A percentile compares a stretch with the other conserved stretches of the same genome.
These are phyloP conservation scores for Pleuronectes platessa DNA, from an alignment of 2,113 vertebrate genomes.

Conservation along the genomic window DNA sequence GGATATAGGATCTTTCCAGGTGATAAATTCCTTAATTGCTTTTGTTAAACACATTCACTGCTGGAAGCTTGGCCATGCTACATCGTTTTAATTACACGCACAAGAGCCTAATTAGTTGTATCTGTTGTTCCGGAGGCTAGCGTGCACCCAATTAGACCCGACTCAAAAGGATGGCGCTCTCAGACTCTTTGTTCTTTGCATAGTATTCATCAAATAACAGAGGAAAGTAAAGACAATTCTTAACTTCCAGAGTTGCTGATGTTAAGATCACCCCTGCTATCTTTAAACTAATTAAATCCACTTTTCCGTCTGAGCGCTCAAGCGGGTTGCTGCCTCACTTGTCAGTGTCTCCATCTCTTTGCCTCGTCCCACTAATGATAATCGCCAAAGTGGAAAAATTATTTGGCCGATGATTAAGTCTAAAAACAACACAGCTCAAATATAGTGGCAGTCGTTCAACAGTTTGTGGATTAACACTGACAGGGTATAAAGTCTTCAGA, in stretches of 20 bases:
- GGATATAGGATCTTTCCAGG: conserved; percentile 78
- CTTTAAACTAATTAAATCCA: conserved; percentile 68
- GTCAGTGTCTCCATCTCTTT: conserved; percentile 50
- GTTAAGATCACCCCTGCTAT: conserved; percentile 58
- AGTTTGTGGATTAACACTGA: conserved; percentile 50
- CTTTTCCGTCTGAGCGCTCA: conserved; percentile 24
- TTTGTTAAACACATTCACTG: conserved; percentile 76
- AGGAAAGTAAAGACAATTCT: conserved; percentile 41
- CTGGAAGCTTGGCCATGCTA: conserved; percentile 74
- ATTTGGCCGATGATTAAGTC: conserved; percentile 47
- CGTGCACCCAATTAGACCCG: conserved; percentile 78
- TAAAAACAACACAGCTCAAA: conserved; percentile 40
- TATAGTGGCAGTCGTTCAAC: conserved; percentile 46
- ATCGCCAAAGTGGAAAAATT: conserved; percentile 50
- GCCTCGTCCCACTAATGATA: conserved; percentile 33
- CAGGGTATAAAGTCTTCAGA: conserved; percentile 25
- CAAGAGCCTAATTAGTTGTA: conserved; percentile 82
- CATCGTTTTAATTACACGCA: conserved; percentile 82
- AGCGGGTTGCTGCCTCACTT: conserved; percentile 35
- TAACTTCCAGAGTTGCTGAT: conserved; percentile 62
- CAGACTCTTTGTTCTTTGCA: conserved; percentile 63
- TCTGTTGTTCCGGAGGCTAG: conserved; percentile 82
- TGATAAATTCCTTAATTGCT: conserved; percentile 81
- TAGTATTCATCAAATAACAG: conserved; percentile 63
- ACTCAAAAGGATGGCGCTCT: conserved; percentile 77